Conservation (phyloP, 2,113 vertebrate species). For the Galeopterus variegatus region DNA sequence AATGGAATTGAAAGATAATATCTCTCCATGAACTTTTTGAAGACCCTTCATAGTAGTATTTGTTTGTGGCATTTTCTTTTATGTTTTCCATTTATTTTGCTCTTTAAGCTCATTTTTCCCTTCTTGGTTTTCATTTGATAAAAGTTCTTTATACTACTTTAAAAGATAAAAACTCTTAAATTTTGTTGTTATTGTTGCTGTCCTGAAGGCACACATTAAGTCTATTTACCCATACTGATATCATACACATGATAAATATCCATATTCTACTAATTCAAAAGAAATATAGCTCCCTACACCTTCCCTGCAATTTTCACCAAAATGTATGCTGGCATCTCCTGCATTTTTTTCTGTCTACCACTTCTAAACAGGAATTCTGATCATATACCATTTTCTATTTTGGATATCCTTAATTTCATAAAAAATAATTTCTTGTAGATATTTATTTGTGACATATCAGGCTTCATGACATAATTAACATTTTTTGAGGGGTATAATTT, state of each 20-base stretch:
- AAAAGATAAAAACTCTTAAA: constrained; percentile 1
- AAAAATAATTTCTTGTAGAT: neutral
- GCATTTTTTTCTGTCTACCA: neutral
- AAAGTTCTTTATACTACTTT: neutral
- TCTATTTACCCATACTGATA: neutral
- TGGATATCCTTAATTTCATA: neutral
- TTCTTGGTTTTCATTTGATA: constrained; percentile 25
- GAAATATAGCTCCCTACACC: neutral
- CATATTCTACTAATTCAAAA: neutral
- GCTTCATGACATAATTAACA: neutral
- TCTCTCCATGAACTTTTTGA: too few species aligned
- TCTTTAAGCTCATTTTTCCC: neutral
- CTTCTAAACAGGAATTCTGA: neutral
- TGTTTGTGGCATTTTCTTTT: constrained; percentile 30
- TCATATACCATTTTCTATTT: neutral
- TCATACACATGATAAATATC: neutral
- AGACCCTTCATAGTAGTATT: neutral
- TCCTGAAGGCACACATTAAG: neutral
- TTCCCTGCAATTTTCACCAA: neutral
- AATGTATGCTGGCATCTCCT: neutral
- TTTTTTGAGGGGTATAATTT: neutral
- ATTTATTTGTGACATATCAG: neutral
- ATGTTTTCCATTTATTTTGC: constrained; percentile 32
- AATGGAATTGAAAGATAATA: too few species aligned
- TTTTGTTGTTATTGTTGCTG: neutral